Percentiles rank a stretch among this genome's conserved stretches.
phyloP scores from a whole-genome alignment of 2,888 invertebrate species.

The Oscheius sp. region DNA sequence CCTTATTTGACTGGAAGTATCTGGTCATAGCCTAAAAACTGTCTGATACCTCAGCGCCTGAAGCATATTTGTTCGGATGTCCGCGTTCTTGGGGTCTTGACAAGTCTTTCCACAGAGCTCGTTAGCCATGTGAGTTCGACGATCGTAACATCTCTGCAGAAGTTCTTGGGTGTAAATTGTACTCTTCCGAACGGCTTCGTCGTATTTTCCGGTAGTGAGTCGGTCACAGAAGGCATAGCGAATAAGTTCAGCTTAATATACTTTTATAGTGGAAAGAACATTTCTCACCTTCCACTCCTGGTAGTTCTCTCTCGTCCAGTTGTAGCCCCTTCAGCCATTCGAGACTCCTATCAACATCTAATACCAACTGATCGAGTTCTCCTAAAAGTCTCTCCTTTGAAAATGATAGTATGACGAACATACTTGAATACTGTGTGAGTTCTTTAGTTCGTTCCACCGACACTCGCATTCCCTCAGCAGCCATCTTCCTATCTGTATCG shows the following conservation, averaged over 20 bases:
- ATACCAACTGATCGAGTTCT: constrained; percentile 8
- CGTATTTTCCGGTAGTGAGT: neutral
- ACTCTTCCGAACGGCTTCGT: constrained; percentile 33
- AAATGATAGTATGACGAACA: neutral
- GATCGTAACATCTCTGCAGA: constrained; percentile 36
- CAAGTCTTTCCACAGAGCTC: constrained; percentile 39
- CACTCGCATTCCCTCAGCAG: constrained; percentile 12
- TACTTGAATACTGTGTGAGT: neutral
- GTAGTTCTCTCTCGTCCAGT: constrained; percentile 41
- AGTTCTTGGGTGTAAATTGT: constrained; percentile 36
- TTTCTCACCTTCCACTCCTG: constrained; percentile 41
- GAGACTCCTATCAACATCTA: neutral
- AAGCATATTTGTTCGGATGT: constrained; percentile 12
- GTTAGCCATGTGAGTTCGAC: constrained; percentile 35
- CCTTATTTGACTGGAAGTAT: constrained; percentile 7
- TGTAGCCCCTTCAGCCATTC: constrained; percentile 23
- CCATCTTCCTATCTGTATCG: neutral
- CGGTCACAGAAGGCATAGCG: constrained; percentile 33
- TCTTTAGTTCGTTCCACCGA: neutral
- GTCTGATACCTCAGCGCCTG: constrained; percentile 10
- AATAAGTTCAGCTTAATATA: constrained; percentile 32
- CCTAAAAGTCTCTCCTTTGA: neutral
- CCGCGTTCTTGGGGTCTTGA: neutral
- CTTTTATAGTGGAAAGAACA: neutral
- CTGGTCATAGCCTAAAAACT: neutral